phyloP scores from a whole-genome alignment of 2,113 vertebrate species.

The Anser brachyrhynchus region DNA sequence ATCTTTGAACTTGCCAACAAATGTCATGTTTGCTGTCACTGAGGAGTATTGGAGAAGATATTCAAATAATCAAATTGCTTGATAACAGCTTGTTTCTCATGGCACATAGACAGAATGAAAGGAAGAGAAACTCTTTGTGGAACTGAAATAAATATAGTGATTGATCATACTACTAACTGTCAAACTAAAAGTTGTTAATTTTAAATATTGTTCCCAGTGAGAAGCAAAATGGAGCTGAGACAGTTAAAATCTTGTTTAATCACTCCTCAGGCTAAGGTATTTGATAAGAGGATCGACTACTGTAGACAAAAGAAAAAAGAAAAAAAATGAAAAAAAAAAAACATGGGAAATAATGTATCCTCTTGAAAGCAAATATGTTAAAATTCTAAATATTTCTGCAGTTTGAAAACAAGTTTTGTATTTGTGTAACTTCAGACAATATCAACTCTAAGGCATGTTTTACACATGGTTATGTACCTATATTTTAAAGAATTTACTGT shows the following conservation, averaged over 20 bases:
- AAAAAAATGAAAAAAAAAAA: neutral
- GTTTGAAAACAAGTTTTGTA: neutral
- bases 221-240: neutral
- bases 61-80: neutral
- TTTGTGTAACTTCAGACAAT: neutral
- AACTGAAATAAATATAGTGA: neutral
- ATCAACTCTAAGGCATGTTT: neutral
- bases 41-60: neutral
- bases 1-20: neutral
- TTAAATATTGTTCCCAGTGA: neutral
- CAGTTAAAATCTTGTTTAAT: neutral
- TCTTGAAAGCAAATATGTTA: neutral
- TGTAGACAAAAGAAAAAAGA: neutral
- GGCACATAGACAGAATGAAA: neutral
- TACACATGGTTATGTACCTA: neutral
- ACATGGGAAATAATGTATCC: neutral
- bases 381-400: neutral
- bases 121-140: neutral
- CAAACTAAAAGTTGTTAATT: neutral
- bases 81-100: neutral
- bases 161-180: neutral
- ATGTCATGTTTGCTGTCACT: neutral
- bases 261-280: neutral
- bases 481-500: neutral
- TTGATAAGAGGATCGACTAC: neutral